phyloP scores from a whole-genome alignment of 2,113 vertebrate genomes.

The Larimichthys crocea region DNA sequence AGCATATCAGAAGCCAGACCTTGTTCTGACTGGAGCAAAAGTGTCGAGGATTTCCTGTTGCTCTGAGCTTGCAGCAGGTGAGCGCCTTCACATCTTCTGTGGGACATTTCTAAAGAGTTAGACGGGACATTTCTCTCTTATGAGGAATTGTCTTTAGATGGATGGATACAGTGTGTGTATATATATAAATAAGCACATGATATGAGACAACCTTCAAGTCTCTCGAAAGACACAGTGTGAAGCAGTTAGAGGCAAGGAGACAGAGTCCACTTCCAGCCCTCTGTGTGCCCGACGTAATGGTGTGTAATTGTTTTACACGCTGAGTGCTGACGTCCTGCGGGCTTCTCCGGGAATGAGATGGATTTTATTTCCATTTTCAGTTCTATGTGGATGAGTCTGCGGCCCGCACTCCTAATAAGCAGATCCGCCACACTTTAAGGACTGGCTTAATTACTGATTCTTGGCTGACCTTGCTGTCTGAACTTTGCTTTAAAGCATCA shows the following conservation, averaged over 20 bases:
- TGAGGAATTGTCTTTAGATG: background rate
- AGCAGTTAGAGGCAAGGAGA: constrained; percentile 68
- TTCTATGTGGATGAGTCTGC: constrained; percentile 66
- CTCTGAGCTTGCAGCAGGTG: background rate
- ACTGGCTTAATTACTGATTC: constrained; percentile 80
- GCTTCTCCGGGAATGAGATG: constrained; percentile 60
- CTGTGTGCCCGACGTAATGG: constrained; percentile 35
- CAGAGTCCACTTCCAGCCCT: constrained; percentile 33
- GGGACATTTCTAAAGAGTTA: background rate
- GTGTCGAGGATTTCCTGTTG: constrained; percentile 8
- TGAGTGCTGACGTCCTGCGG: constrained; percentile 63
- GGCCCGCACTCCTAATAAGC: constrained; percentile 65
- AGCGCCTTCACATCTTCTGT: background rate
- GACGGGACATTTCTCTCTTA: background rate
- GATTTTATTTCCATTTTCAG: constrained; percentile 74
- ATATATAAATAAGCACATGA: background rate
- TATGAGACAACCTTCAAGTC: constrained; percentile 23
- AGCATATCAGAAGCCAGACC: constrained; percentile 5
- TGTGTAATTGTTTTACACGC: constrained; percentile 75
- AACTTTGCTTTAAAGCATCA: constrained; percentile 81
- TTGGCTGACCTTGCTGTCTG: constrained; percentile 82
- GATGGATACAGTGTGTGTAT: background rate
- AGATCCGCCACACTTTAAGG: constrained; percentile 71
- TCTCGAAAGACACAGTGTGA: constrained; percentile 23
- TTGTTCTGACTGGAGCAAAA: constrained; percentile 8